phyloP scores from a whole-genome alignment of 2,888 invertebrate species.

The Antitype chi region DNA sequence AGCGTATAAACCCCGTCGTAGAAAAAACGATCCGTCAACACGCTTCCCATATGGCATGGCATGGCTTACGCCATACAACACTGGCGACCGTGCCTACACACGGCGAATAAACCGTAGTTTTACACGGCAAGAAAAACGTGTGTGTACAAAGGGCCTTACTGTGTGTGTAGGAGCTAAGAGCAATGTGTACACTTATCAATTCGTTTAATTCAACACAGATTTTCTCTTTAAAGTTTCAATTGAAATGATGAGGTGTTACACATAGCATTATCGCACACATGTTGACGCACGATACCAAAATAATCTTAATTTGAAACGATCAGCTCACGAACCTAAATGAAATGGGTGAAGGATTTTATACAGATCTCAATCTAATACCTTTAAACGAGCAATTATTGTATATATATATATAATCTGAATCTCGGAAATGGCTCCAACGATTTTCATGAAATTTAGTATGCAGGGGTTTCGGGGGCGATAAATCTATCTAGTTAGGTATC shows the following conservation, averaged over 20 bases:
- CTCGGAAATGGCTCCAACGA: too few relatives aligned
- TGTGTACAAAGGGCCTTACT: not conserved
- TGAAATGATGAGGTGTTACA: not conserved
- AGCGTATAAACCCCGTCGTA: too few relatives aligned
- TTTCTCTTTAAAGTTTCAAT: not conserved
- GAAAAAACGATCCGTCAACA: not conserved
- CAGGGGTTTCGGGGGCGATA: too few relatives aligned
- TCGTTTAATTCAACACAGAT: not conserved
- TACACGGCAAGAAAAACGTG: too few relatives aligned
- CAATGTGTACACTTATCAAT: not conserved
- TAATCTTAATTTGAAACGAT: not conserved
- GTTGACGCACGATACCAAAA: not conserved
- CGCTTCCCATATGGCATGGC: too few relatives aligned
- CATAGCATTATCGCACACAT: not conserved
- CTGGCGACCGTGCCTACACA: not conserved
- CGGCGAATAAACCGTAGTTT: too few relatives aligned
- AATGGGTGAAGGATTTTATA: not conserved
- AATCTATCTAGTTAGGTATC: too few relatives aligned
- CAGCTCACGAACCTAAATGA: not conserved
- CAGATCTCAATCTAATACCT: not conserved
- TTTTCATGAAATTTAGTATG: too few relatives aligned
- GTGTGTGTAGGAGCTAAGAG: not conserved
- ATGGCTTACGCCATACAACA: not conserved
- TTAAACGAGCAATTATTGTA: too few relatives aligned
- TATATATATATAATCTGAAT: too few relatives aligned